Base-by-base conservation (phyloP, 2,888 invertebrate species). In the Campoplex capitator region DNA sequence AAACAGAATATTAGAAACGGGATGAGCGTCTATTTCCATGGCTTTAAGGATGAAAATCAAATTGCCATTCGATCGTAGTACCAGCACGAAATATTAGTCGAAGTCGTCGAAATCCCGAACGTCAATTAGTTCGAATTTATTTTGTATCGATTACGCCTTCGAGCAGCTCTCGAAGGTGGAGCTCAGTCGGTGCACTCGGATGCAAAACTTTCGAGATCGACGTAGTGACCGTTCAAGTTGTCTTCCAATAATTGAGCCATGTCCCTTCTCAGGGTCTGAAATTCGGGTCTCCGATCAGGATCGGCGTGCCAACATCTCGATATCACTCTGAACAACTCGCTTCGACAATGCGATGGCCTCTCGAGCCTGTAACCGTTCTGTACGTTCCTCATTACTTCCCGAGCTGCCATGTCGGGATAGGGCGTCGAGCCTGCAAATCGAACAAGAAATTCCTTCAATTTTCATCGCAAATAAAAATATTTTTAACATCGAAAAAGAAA, bases 321-420 rank as follows among this genome's bases (percentile, higher is more conserved):
- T 95, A 97, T 96, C 86, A 97, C 94, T 89, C 95, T 95, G 92
- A 96, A 97, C 90, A 97, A 95, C 92, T 96, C 96, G 85, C 97
- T 96, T 90, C 97, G 96, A 94, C 97, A 97, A 94, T 98, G 97
- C 82, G 96, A 96, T 1, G 98, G 98, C 77, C 97, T 95, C 91
- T 97, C 97, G 83, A 98, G 96, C 0, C 97, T 95, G 93, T 97
- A 96, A 38, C 98, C 98, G 90, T 96, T 97, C 35, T 97, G 96
- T 73, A 98, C 97, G 56, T 97, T 96, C 11, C 97, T 96, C 93
- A 98, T 96, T n/a, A 98, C 98, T 92, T 98, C 97, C 13, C 97
- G 96, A 0, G 97, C 97, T 0, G 97, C 97, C 96, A 98, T 96
- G 85, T 97, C 96, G n/a, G 97, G 97, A 94, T 98, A 98, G 4